Percentiles rank a stretch among this genome's conserved stretches.
Conservation (phyloP, 2,888 invertebrate genomes). For the Argyresthia albistria region DNA sequence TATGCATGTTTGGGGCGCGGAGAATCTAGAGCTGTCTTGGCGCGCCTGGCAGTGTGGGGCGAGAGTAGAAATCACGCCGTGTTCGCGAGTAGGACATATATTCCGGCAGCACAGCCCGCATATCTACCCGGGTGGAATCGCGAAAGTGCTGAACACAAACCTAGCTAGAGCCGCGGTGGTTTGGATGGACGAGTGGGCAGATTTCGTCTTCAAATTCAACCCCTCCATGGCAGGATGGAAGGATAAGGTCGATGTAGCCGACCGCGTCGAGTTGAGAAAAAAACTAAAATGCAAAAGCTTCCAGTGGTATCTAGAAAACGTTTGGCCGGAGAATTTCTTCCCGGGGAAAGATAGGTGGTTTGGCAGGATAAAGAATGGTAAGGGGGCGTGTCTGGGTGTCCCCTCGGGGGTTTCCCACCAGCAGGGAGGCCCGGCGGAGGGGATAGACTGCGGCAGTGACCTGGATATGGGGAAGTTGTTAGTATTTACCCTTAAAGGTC, state of each 20-base stretch:
- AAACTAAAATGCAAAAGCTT: slow-evolving; percentile 88
- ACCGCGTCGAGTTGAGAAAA: slow-evolving; percentile 78
- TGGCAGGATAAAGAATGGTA: slow-evolving; percentile 81
- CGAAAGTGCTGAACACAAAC: slow-evolving; percentile 90
- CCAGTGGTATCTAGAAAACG: slow-evolving; percentile 92
- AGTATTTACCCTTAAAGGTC: slow-evolving; percentile 78
- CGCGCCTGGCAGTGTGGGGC: slow-evolving; percentile 97
- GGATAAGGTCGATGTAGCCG: slow-evolving; percentile 74
- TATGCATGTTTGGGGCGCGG: slow-evolving; percentile 97
- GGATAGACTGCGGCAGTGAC: slow-evolving; percentile 75
- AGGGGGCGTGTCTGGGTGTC: slow-evolving; percentile 48
- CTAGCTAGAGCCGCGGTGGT: slow-evolving; percentile 93
- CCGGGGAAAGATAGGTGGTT: slow-evolving; percentile 91
- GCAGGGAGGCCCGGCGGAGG: slow-evolving; percentile 78
- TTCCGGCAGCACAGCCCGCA: slow-evolving; percentile 96
- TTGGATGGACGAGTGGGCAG: slow-evolving; percentile 99
- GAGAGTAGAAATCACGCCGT: slow-evolving; percentile 90
- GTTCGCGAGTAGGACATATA: slow-evolving; percentile 94
- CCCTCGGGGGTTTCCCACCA: slow-evolving; percentile 69
- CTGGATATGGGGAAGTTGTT: slow-evolving; percentile 78
- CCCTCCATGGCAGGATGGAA: slow-evolving; percentile 73
- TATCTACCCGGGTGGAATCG: slow-evolving; percentile 93
- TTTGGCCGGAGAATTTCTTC: slow-evolving; percentile 98
- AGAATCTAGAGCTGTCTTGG: slow-evolving; percentile 97
- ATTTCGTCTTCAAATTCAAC: slow-evolving; percentile 92